Base-by-base conservation (phyloP, 2,797 vertebrate species). In the Diceros bicornis region DNA sequence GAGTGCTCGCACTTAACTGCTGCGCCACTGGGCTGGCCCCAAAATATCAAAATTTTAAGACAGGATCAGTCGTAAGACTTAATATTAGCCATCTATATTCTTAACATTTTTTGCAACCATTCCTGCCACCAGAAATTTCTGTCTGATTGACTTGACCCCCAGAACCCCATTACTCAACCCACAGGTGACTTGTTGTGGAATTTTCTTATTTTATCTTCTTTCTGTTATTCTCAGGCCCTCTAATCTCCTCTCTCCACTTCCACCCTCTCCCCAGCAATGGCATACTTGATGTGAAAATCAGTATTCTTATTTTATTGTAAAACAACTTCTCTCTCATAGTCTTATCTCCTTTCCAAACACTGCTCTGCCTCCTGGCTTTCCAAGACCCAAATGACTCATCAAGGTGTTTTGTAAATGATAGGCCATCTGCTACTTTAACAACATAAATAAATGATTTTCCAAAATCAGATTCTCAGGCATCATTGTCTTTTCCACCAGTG, bases 31-130 rank as follows among this genome's bases (percentile, higher is more conserved):
- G 41, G 41, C 41, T 41, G 41, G 41, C 41, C 41, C 41, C 29
- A 79, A 81, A 61, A 81, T 47, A 57, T 52, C 57, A 89, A 79
- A 81, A 69, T 44, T 88, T 91, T n/a, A 81, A 81, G 44, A 82
- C 32, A 85, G 34, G 20, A 25, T 84, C 37, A 34, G 32, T 41
- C 52, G 6, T 68, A 89, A 75, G 34, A 21, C 37, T 84, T 92
- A n/a, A 20, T 44, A 75, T 66, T 71, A 72, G 52, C 68, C n/a
- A 52, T 83, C 37, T 64, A 34, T 50, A 74, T 52, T 78, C 52
- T 92, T 86, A 77, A 72, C 20, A 10, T 20, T n/a, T 85, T 95
- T 82, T 77, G 44, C 1, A 64, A 81, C 25, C 3, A 29, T 75
- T 89, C 62, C 37, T 89, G 32, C 27, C 50, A 61, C n/a, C 25